Percentiles rank a stretch among this genome's conserved stretches.
Evolutionary conservation across 2,113 vertebrate species (phyloP).

Genomic region (Prietella phreatophila): DNA sequence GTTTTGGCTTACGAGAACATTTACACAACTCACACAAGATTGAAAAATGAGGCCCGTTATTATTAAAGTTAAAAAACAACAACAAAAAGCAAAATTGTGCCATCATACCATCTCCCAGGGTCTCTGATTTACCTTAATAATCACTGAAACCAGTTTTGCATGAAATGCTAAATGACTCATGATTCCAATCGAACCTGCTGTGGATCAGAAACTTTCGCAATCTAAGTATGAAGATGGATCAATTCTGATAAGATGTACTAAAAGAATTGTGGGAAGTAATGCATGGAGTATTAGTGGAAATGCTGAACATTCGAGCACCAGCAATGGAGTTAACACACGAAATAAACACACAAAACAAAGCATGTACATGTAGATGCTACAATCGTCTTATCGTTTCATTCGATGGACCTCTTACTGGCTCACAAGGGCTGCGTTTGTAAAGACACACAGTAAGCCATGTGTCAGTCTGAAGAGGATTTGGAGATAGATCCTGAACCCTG

Average conservation of each 20-base stretch:
- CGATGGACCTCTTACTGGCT: background rate
- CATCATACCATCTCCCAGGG: background rate
- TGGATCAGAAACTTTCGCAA: background rate
- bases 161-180: background rate
- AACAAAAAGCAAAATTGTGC: background rate
- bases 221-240: background rate
- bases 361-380: background rate
- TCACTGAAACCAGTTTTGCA: background rate
- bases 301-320: background rate
- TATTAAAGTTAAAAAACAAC: background rate
- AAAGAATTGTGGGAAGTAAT: background rate
- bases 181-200: background rate
- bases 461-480: slow-evolving; percentile 5
- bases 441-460: background rate
- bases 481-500: background rate
- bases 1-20: background rate
- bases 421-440: background rate
- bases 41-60: background rate
- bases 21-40: background rate
- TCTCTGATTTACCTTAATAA: background rate
- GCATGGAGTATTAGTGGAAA: background rate
- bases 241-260: background rate
- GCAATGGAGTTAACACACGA: background rate
- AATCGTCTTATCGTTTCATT: background rate
- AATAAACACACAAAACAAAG: background rate